Evolutionary conservation across 2,888 invertebrate species (phyloP), one percentile per base, ranked within the genome.

Genomic region (Corythucha ciliata): DNA sequence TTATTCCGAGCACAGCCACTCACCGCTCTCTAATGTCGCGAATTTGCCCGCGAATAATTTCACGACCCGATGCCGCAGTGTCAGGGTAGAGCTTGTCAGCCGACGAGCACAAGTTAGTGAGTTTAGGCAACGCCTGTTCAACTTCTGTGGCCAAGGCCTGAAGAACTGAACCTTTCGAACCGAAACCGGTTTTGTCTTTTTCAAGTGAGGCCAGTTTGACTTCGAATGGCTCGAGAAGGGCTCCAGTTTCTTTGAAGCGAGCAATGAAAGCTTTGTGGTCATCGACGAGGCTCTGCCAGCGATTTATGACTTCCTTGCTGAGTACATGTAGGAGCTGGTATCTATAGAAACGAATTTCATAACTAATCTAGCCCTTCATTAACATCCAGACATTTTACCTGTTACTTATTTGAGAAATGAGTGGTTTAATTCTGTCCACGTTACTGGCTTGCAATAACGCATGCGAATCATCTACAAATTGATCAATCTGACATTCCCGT

Each of bases 21-120:
- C 50, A 67, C 63, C 65, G 75, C 64, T 89, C 86, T 61, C 89
- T 77, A 14, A 88, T 76, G 22, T 77, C 74, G 62, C 89, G 76
- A 52, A 93, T 71, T 66, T 92, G 87, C 58, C 83, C 79, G n/a
- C 94, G 77, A 50, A 94, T 82, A 47, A 76, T 78, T 67, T 96
- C 94, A 56, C 94, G 77, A 1, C 94, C 94, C 60, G 82, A 81
- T 0, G 93, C 83, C 8, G 92, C 87, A 2, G 93, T 96, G 67
- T 91, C 90, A 0, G 92, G 88, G 55, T 91, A 76, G n/a, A 94
- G 78, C 66, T 84, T 82, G 64, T 96, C 94, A 2, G 90, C 90
- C 1, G 83, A 76, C 3, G 80, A 74, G 12, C 83, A 81, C 16
- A 91, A 69, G 32, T 80, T 77, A 48, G 78, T 76, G 26, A 94